A percentile compares a stretch with the other conserved stretches of the same genome.
Evolutionary conservation across 2,797 vertebrate species (phyloP).

Genomic region (Chaunax sp.): DNA sequence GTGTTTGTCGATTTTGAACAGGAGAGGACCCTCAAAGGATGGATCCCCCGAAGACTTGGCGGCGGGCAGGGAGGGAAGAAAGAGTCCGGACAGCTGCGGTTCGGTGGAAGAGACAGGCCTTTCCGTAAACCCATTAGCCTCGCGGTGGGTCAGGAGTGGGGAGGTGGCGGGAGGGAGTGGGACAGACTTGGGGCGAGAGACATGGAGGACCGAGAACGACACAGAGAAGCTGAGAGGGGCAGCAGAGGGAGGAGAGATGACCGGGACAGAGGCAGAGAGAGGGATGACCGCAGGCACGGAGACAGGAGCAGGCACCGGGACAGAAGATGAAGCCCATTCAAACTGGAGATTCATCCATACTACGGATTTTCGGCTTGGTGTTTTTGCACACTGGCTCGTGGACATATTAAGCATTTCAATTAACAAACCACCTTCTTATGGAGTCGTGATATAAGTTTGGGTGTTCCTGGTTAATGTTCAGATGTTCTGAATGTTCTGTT

Average conservation of each 20-base stretch:
- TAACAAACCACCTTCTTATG: too few species aligned
- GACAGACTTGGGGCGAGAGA: conserved; percentile 65
- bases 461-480: background rate
- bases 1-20: conserved; percentile 95
- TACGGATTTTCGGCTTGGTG: too few species aligned
- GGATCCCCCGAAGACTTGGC: conserved; percentile 93
- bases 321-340: conserved; percentile 60
- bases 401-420: too few species aligned
- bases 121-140: conserved; percentile 95
- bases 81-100: conserved; percentile 95
- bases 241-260: conserved; percentile 83
- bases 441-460: too few species aligned
- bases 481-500: too few species aligned
- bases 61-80: conserved; percentile 96
- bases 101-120: conserved; percentile 94
- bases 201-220: conserved; percentile 71
- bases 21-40: conserved; percentile 92
- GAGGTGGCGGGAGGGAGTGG: conserved; percentile 66
- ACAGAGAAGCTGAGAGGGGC: conserved; percentile 79
- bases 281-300: conserved; percentile 68
- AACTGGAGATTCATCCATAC: background rate
- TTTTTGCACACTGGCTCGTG: background rate
- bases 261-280: conserved; percentile 75
- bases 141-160: conserved; percentile 69
- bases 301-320: conserved; percentile 72